Conservation (phyloP, 2,888 invertebrate species). For the Yponomeuta sedellus region DNA sequence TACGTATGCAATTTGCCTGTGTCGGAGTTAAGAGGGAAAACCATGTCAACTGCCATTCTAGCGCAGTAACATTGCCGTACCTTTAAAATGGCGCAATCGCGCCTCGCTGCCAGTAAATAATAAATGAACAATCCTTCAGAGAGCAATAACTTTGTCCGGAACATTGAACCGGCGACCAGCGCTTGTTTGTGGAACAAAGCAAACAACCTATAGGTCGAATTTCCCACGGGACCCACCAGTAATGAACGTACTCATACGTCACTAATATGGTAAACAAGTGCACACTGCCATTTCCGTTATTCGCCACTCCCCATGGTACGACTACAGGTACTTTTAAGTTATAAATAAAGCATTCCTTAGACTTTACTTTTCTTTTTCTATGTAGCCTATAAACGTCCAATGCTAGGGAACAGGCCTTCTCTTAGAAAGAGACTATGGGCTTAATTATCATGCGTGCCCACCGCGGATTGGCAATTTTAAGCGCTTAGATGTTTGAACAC, state of each 20-base stretch:
- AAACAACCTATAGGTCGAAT: slow-evolving; percentile 63
- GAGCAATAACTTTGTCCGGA: slow-evolving; percentile 42
- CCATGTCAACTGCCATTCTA: too few relatives aligned
- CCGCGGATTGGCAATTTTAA: too few relatives aligned
- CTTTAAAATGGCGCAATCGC: background rate
- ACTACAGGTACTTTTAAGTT: background rate
- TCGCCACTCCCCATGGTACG: background rate
- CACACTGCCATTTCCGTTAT: background rate
- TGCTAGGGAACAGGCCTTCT: too few relatives aligned
- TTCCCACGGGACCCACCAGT: slow-evolving; percentile 47
- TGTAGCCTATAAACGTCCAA: too few relatives aligned
- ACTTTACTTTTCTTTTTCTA: too few relatives aligned
- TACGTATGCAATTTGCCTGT: too few relatives aligned
- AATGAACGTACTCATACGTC: slow-evolving; percentile 8
- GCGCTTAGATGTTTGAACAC: too few relatives aligned
- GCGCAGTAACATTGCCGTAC: background rate
- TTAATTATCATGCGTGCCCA: too few relatives aligned
- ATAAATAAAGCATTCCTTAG: too few relatives aligned
- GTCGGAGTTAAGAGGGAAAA: too few relatives aligned
- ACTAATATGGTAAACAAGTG: background rate
- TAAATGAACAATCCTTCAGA: slow-evolving; percentile 23
- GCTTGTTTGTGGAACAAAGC: slow-evolving; percentile 54
- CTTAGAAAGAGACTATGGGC: too few relatives aligned
- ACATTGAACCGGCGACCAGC: slow-evolving; percentile 39
- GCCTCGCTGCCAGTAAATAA: slow-evolving; percentile 13